A percentile compares a stretch with the other conserved stretches of the same genome.
phyloP scores from a whole-genome alignment of 1,140 invertebrate genomes.

The Ridgeia piscesae region DNA sequence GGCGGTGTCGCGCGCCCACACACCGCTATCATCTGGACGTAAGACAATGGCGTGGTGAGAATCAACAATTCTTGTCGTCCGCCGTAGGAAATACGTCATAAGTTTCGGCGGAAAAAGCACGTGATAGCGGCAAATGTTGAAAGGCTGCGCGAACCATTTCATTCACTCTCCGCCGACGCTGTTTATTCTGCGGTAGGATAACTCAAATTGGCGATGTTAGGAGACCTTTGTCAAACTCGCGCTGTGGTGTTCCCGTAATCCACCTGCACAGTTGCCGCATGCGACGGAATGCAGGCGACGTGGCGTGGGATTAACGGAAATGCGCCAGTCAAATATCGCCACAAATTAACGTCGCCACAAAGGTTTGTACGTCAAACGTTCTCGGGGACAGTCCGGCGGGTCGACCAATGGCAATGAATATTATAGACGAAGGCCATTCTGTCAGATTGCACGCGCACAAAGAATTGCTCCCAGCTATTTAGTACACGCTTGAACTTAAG shows the following conservation, averaged over 20 bases:
- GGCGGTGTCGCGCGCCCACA: not conserved
- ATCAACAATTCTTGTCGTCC: not conserved
- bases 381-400: not conserved
- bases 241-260: not conserved
- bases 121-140: not conserved
- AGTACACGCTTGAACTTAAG: not conserved
- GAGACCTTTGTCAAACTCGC: not conserved
- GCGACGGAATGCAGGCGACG: not conserved
- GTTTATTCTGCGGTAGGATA: not conserved
- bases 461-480: not conserved
- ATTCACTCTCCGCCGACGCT: not conserved
- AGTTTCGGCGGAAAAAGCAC: not conserved
- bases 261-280: not conserved
- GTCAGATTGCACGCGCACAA: not conserved
- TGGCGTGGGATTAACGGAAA: not conserved
- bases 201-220: not conserved
- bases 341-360: not conserved
- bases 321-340: not conserved
- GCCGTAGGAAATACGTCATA: not conserved
- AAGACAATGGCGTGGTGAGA: not conserved
- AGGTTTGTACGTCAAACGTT: not conserved
- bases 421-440: not conserved
- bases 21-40: not conserved
- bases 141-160: not conserved
- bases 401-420: not conserved